These are phyloP conservation scores for Halocynthia aurantium DNA, from an alignment of 23 tunicate genomes.

Conservation along the genomic window DNA sequence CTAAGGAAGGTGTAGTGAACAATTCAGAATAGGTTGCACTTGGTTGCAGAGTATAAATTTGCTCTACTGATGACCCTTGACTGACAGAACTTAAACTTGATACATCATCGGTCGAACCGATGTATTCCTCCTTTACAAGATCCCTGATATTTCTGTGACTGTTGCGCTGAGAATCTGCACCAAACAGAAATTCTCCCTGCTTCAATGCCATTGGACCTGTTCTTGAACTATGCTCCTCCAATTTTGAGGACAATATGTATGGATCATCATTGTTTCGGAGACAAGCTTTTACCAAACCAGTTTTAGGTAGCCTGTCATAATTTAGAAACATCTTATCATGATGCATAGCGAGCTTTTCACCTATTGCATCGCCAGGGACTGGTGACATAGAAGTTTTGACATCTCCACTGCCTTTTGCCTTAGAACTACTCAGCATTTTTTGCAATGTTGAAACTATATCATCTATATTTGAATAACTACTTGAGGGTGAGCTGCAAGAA, in stretches of 20 bases:
- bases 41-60: constrained; percentile 12
- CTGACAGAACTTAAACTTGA: constrained; percentile 13
- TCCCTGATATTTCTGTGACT: too few species aligned
- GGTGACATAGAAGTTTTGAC: not conserved
- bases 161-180: too few species aligned
- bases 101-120: constrained; percentile 16
- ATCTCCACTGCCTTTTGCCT: not conserved
- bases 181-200: too few species aligned
- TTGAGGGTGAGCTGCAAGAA: not conserved
- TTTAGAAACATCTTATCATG: not conserved
- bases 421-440: constrained; percentile 9
- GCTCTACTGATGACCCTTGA: constrained; percentile 11
- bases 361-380: not conserved
- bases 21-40: not conserved
- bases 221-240: too few species aligned
- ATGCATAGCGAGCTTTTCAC: not conserved
- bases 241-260: too few species aligned
- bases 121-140: not conserved
- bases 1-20: not conserved
- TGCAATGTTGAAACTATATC: constrained; percentile 20
- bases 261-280: too few species aligned
- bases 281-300: too few species aligned
- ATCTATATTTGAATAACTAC: constrained; percentile 21
- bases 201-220: too few species aligned
- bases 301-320: not conserved